A percentile compares a stretch with the other conserved stretches of the same genome.
Evolutionary conservation across 1,140 invertebrate genomes (phyloP).

Genomic region (Marisa cornuarietis): DNA sequence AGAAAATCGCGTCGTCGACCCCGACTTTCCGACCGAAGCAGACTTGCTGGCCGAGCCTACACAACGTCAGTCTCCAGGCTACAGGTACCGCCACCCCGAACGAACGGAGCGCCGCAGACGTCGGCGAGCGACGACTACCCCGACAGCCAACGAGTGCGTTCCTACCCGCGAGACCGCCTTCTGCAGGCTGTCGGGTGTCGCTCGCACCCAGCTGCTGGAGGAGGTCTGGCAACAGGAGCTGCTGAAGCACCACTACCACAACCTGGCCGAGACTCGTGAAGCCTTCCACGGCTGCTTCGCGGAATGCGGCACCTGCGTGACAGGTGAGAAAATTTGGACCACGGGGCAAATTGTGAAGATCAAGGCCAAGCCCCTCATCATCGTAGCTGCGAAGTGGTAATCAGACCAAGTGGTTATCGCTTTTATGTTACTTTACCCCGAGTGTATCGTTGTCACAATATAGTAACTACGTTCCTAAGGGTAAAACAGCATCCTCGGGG

Average conservation of each 20-base stretch:
- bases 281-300: slow-evolving; percentile 40
- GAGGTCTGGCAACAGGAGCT: slow-evolving; percentile 34
- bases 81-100: slow-evolving; percentile 29
- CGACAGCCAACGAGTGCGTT: slow-evolving; percentile 29
- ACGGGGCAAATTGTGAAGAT: too few species aligned
- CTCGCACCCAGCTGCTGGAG: slow-evolving; percentile 26
- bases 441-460: too few species aligned
- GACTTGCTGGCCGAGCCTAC: slow-evolving; percentile 31
- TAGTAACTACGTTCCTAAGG: too few species aligned
- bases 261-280: slow-evolving; percentile 27
- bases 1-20: slow-evolving; percentile 40
- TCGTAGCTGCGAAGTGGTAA: too few species aligned
- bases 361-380: too few species aligned
- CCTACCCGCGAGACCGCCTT: slow-evolving; percentile 30
- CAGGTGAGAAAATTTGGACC: too few species aligned
- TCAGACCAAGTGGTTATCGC: too few species aligned
- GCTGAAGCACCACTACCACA: slow-evolving; percentile 38
- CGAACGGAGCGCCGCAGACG: slow-evolving; percentile 25
- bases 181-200: slow-evolving; percentile 24
- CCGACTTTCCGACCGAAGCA: slow-evolving; percentile 36
- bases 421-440: too few species aligned
- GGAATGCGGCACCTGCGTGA: slow-evolving; percentile 43
- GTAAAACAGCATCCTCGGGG: too few species aligned
- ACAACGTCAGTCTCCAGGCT: slow-evolving; percentile 26
- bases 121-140: neutral